Evolutionary conservation across 2,888 invertebrate species (phyloP).

Genomic region (Idaea biselata): DNA sequence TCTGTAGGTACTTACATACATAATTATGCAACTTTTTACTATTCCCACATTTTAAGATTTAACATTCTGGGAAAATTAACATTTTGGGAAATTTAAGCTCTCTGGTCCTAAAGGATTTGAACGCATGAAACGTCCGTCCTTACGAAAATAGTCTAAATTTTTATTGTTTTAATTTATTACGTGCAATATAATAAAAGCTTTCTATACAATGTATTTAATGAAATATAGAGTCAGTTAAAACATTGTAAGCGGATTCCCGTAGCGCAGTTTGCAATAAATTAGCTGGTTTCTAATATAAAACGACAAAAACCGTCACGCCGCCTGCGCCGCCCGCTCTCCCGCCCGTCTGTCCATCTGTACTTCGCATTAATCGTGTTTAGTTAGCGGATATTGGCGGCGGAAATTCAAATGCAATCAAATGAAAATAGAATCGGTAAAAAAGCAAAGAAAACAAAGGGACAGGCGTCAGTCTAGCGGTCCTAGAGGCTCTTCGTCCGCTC

Average conservation of each 20-base stretch:
- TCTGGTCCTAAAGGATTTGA: too few relatives aligned
- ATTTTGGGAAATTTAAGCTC: too few relatives aligned
- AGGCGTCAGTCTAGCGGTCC: slow-evolving; percentile 76
- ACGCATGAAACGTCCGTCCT: too few relatives aligned
- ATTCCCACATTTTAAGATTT: too few relatives aligned
- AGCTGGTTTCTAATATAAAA: slow-evolving; percentile 78
- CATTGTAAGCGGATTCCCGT: slow-evolving; percentile 63
- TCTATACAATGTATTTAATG: too few relatives aligned
- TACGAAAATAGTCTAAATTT: too few relatives aligned
- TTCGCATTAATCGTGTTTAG: slow-evolving; percentile 81
- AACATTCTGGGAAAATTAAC: too few relatives aligned
- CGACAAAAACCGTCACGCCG: slow-evolving; percentile 71
- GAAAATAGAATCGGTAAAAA: slow-evolving; percentile 80
- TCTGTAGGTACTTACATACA: too few relatives aligned
- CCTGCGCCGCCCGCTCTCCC: slow-evolving; percentile 42
- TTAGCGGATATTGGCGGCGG: slow-evolving; percentile 81
- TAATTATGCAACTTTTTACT: too few relatives aligned
- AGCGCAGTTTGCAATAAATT: slow-evolving; percentile 78
- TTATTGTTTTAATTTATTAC: too few relatives aligned
- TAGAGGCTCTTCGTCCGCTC: slow-evolving; percentile 47
- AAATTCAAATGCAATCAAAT: slow-evolving; percentile 82
- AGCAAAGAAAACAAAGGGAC: slow-evolving; percentile 79
- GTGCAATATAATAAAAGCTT: too few relatives aligned
- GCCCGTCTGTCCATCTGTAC: slow-evolving; percentile 75
- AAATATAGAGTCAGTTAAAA: slow-evolving; percentile 42